A percentile compares a stretch with the other conserved stretches of the same genome.
phyloP scores from a whole-genome alignment of 2,113 vertebrate genomes.

The Morone chrysops region DNA sequence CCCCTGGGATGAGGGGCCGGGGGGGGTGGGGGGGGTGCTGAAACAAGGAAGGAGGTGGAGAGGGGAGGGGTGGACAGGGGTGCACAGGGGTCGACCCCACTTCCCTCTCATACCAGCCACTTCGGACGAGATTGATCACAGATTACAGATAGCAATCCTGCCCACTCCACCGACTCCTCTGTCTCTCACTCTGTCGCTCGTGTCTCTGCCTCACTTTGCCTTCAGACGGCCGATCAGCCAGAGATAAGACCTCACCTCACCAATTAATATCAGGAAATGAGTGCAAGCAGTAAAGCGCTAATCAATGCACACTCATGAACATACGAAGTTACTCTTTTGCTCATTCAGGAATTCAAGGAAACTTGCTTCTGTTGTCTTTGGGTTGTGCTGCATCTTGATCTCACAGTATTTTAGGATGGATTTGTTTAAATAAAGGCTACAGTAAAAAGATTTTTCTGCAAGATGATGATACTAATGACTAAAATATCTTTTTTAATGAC shows the following conservation, averaged over 20 bases:
- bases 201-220: constrained; percentile 60
- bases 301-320: constrained; percentile 75
- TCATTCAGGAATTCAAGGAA: constrained; percentile 26
- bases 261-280: constrained; percentile 79
- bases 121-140: constrained; percentile 86
- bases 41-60: constrained; percentile 58
- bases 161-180: constrained; percentile 57
- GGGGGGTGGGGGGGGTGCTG: constrained; percentile 47
- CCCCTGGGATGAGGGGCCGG: constrained; percentile 64
- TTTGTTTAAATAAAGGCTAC: not conserved
- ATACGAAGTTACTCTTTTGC: constrained; percentile 29
- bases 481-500: not conserved
- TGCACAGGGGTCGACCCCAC: constrained; percentile 86
- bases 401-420: not conserved
- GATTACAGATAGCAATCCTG: constrained; percentile 77
- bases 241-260: constrained; percentile 63
- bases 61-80: constrained; percentile 46
- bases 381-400: not conserved
- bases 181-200: constrained; percentile 39
- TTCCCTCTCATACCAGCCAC: constrained; percentile 85
- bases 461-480: not conserved
- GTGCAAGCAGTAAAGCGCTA: constrained; percentile 52
- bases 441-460: too few relatives aligned
- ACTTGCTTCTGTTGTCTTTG: not conserved
- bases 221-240: constrained; percentile 49